Evolutionary conservation across 2,888 invertebrate species (phyloP), one percentile per base, ranked within the genome.

Genomic region (Torymus auratus): DNA sequence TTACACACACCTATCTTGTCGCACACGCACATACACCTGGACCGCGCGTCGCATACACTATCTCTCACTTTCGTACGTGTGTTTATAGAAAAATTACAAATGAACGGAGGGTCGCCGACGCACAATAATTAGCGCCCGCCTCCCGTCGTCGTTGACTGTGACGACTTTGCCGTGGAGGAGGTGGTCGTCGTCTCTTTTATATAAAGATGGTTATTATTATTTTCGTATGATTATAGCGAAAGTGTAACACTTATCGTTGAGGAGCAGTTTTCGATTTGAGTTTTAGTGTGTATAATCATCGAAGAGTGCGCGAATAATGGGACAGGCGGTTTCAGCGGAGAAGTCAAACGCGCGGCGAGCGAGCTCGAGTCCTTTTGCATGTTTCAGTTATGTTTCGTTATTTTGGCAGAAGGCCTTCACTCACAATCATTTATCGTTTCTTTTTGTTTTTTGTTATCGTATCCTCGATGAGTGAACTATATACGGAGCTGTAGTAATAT

Each of bases 31-130:
- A 72, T 50, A 55, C 78, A 78, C 76, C 41, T 41, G 41, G 41
- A 41, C 41, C 41, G 41, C 41, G 41, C 41, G 41, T 7, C 41
- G 7, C 41, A 41, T 41, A 41, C 41, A 41, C 41, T 41, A 74
- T 68, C 60, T 81, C 41, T 41, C 41, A 41, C 41, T 41, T 41
- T 41, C 41, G 41, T 41, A 41, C 41, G 41, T 41, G 41, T 41
- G 41, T 41, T 41, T 78, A 52, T 79, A 82, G 67, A 82, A 76
- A 79, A 79, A 82, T 79, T 78, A 82, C 76, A 78, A 79, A 72
- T 67, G 75, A 78, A 82, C 23, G 58, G 76, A 72, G 41, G 78
- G 15, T 70, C 61, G 58, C 56, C 52, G 41, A 41, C 41, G 41
- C 41, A 41, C 41, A 41, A 69, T 64, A 41, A 69, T 64, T 53